Evolutionary conservation across 1,140 invertebrate species (phyloP).

Genomic region (Phthorimaea operculella): DNA sequence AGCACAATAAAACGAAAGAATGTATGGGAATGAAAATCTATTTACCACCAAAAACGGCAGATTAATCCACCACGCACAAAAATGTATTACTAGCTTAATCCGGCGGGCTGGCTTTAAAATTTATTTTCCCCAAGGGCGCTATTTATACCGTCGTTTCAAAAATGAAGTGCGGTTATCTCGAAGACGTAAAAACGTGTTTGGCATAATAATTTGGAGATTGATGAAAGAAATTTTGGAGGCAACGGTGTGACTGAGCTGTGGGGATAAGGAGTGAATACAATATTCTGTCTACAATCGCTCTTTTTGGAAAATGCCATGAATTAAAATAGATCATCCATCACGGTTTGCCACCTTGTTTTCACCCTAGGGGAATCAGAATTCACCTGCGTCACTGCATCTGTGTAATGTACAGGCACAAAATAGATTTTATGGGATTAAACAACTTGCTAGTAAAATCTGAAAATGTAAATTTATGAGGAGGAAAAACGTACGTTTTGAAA

Average conservation of each 20-base stretch:
- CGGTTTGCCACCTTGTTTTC: too few relatives aligned
- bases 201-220: slow-evolving; percentile 37
- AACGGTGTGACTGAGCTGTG: neutral
- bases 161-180: slow-evolving; percentile 56
- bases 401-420: too few relatives aligned
- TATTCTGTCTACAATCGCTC: too few relatives aligned
- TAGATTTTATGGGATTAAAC: too few relatives aligned
- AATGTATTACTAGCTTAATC: slow-evolving; percentile 31
- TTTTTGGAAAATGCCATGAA: too few relatives aligned
- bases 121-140: slow-evolving; percentile 50
- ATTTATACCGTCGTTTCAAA: slow-evolving; percentile 56
- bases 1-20: slow-evolving; percentile 4
- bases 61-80: slow-evolving; percentile 21
- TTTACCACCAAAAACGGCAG: slow-evolving; percentile 6
- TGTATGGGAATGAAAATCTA: slow-evolving; percentile 4
- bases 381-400: too few relatives aligned
- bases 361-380: too few relatives aligned
- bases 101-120: slow-evolving; percentile 48
- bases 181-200: slow-evolving; percentile 47
- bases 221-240: slow-evolving; percentile 1
- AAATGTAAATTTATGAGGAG: too few relatives aligned
- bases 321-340: too few relatives aligned
- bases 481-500: too few relatives aligned
- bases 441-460: too few relatives aligned
- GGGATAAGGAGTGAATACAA: too few relatives aligned